Conservation (phyloP, 2,113 vertebrate species). For the Channa argus region DNA sequence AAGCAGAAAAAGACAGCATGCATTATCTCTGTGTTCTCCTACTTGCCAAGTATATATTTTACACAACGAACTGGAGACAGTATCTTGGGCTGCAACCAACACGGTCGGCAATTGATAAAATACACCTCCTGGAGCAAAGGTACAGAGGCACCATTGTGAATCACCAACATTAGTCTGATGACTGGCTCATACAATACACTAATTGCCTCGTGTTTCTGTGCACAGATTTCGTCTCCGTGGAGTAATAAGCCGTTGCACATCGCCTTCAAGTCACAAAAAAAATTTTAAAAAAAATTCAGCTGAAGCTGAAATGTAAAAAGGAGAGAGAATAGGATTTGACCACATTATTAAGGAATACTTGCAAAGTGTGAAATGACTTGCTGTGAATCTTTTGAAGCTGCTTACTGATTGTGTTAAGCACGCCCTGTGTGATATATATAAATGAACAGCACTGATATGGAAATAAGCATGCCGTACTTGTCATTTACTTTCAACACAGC, state of each 20-base stretch:
- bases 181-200: constrained; percentile 65
- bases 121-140: constrained; percentile 62
- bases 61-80: constrained; percentile 62
- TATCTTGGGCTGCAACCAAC: constrained; percentile 66
- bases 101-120: constrained; percentile 66
- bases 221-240: constrained; percentile 32
- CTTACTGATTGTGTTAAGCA: constrained; percentile 31
- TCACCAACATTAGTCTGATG: constrained; percentile 63
- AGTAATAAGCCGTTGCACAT: constrained; percentile 48
- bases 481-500: constrained; percentile 49
- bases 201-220: constrained; percentile 59
- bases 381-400: constrained; percentile 25
- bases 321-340: constrained; percentile 7
- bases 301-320: not conserved
- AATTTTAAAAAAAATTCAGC: constrained; percentile 4
- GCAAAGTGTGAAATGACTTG: constrained; percentile 15
- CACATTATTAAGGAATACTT: constrained; percentile 24
- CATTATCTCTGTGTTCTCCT: constrained; percentile 37
- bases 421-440: constrained; percentile 32
- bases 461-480: constrained; percentile 22
- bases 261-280: constrained; percentile 47
- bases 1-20: constrained; percentile 42
- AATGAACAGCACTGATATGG: constrained; percentile 55
- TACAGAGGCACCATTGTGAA: constrained; percentile 55
- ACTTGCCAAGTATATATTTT: constrained; percentile 52